Evolutionary conservation across 2,797 vertebrate genomes (phyloP), one percentile per base, ranked within the genome.

Genomic region (Clarias pachynema): DNA sequence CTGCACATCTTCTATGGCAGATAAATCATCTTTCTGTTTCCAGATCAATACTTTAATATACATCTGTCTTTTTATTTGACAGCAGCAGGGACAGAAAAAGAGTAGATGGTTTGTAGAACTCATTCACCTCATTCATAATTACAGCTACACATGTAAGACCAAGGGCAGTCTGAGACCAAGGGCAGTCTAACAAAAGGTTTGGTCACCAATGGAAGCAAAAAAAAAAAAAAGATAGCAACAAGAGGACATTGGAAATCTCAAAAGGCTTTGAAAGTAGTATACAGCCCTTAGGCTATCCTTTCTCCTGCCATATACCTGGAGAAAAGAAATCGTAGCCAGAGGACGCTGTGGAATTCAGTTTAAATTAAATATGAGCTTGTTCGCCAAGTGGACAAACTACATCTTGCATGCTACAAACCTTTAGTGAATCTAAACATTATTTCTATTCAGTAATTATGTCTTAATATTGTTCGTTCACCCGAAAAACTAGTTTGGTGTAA

Each of bases 321-420:
- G n/a, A 85, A 86, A 83, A 83, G 87, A 74, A 73, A 63, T 93
- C 89, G 69, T 31, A 88, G 81, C 72, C 82, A 34, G 65, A 82
- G 85, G 75, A 83, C 56, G n/a, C 44, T 82, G 72, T 78, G 85
- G 81, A 84, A 84, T 68, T 70, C 72, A 77, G 62, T 66, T 15
- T 87, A 66, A 88, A 89, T 89, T 87, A 88, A 88, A 88, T 80
- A 88, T 88, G 84, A 89, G 83, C 72, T 82, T 81, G 83, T 81
- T 81, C 79, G 62, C 70, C 72, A 77, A 84, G 78, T 82, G 57
- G 70, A 72, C 68, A 81, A 77, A 44, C 53, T 70, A 87, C 62
- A 59, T 74, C 26, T 77, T 40, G 69, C 63, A 75, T 84, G 31
- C 31, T 84, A 62, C 53, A 49, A 79, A 53, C 78, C 29, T 81